Conservation (phyloP, 2,888 invertebrate species). For the Automeris io region DNA sequence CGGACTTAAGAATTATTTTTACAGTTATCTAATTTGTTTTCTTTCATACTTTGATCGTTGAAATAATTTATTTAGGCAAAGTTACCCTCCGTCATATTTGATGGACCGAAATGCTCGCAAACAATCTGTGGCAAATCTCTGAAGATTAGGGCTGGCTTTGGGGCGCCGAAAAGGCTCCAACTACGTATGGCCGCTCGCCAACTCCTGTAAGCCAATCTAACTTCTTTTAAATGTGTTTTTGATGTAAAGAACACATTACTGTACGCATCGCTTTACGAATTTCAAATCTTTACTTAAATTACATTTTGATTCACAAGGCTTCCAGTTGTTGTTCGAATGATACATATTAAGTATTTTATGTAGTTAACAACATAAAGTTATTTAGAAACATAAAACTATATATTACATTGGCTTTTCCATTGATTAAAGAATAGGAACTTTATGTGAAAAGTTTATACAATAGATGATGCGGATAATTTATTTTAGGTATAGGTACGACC, state of each 20-base stretch:
- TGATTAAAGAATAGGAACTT: too few relatives aligned
- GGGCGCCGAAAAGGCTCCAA: conserved; percentile 63
- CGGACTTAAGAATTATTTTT: conserved; percentile 4
- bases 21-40: conserved; percentile 5
- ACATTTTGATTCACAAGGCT: conserved; percentile 66
- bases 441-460: too few relatives aligned
- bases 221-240: conserved; percentile 78
- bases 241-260: conserved; percentile 74
- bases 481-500: too few relatives aligned
- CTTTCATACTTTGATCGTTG: conserved; percentile 16
- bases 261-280: conserved; percentile 57
- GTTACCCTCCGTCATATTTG: conserved; percentile 61
- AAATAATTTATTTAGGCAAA: conserved; percentile 59
- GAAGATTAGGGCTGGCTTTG: conserved; percentile 65
- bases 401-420: too few relatives aligned
- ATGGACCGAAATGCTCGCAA: conserved; percentile 63
- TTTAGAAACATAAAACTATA: too few relatives aligned
- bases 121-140: conserved; percentile 69
- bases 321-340: conserved; percentile 35
- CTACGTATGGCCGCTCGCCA: conserved; percentile 68
- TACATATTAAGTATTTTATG: too few relatives aligned
- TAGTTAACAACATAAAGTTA: too few relatives aligned
- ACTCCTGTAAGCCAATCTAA: conserved; percentile 75
- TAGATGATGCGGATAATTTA: too few relatives aligned
- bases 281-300: conserved; percentile 62